Base-by-base conservation (phyloP, 2,888 invertebrate genomes). In the Candidula unifasciata region DNA sequence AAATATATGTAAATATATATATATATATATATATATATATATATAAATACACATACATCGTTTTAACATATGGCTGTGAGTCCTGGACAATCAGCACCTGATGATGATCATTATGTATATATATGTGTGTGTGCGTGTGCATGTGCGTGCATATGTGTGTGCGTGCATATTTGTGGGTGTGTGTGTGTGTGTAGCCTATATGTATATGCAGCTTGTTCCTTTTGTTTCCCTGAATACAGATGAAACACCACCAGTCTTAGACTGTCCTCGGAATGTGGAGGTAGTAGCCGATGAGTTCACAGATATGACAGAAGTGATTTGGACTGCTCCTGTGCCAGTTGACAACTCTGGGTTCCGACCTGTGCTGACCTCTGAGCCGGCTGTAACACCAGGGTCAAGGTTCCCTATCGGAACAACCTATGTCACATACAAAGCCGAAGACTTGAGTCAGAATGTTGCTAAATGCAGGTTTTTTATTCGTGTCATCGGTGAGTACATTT, bases 351-450 rank as follows among this genome's bases (percentile, higher is more conserved):
- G 95, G 18, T 91, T 94, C 54, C 93, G 94, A 30, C 95, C 95
- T 0, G 94, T 94, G 0, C 89, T 95, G 66, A 95, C 95, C 94
- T 94, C 95, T 35, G 95, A 95, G 87, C 96, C 96, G 0, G 94
- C 95, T 24, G 93, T 96, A 6, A 93, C 93, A 68, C 94, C 95
- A 77, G 95, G 95, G 0, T 94, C 94, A 90, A 95, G 94, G 89
- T 95, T 96, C 76, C 95, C 95, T 86, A 95, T 96, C 87, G 96
- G 96, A 0, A 91, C 91, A 35, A 95, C 95, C 6, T 92, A 92
- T 21, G 94, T 96, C n/a, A 95, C 94, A 0, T 96, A 96, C 91
- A 94, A 95, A 21, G 96, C 96, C 0, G 95, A 95, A 88, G 96
- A 96, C 92, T 92, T 94, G 1, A 95, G 94, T 85, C 94, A 95